Evolutionary conservation across 2,888 invertebrate species (phyloP).

Genomic region (Hymenopus coronatus): DNA sequence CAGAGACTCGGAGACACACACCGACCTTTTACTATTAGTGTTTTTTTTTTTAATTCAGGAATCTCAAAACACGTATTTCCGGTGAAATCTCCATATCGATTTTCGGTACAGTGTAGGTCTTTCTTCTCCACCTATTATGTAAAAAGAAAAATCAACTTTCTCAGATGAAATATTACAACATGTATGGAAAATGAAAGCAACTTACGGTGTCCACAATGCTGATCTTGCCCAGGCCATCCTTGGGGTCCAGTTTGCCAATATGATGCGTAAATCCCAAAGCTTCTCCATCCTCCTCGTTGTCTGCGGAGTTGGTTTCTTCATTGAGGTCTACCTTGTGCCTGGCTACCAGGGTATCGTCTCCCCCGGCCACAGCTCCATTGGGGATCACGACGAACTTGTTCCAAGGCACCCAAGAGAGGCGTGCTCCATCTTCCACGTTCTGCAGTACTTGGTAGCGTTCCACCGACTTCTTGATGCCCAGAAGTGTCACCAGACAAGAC

Average conservation of each 20-base stretch:
- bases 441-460: slow-evolving; percentile 66
- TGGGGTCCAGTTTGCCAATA: slow-evolving; percentile 68
- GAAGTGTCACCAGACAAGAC: slow-evolving; percentile 38
- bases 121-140: too few species aligned
- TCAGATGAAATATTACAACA: too few species aligned
- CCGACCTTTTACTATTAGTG: too few species aligned
- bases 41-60: too few species aligned
- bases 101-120: too few species aligned
- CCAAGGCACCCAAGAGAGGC: slow-evolving; percentile 76
- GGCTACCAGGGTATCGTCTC: slow-evolving; percentile 48
- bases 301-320: slow-evolving; percentile 34
- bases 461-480: slow-evolving; percentile 32
- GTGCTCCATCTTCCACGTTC: slow-evolving; percentile 73
- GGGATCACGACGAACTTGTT: slow-evolving; percentile 61
- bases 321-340: slow-evolving; percentile 9
- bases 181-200: slow-evolving; percentile 1
- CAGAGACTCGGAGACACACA: too few species aligned
- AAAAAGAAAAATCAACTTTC: too few species aligned
- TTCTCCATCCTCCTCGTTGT: slow-evolving; percentile 36
- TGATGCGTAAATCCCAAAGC: slow-evolving; percentile 52
- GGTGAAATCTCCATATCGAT: too few species aligned
- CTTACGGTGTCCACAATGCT: slow-evolving; percentile 61
- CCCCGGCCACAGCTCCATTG: slow-evolving; percentile 64
- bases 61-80: too few species aligned
- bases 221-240: slow-evolving; percentile 63